phyloP scores from a whole-genome alignment of 1,140 invertebrate species.

The Physella acuta region DNA sequence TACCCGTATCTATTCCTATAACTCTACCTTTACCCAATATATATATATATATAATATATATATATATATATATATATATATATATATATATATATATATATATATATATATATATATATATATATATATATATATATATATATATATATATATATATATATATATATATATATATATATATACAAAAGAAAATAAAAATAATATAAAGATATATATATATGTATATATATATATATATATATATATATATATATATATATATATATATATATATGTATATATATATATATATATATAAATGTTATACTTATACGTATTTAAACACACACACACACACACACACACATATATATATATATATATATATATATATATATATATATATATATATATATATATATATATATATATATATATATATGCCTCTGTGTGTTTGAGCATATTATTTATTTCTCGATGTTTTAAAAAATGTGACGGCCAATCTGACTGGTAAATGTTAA shows the following conservation, averaged over 20 bases:
- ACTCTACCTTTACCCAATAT: too few species aligned
- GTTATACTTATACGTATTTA: too few species aligned
- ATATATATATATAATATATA: constrained; percentile 3
- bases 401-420: too few species aligned
- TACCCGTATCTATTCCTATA: too few species aligned
- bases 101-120: constrained; percentile 9
- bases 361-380: constrained; percentile 5
- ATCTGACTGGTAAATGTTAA: too few species aligned
- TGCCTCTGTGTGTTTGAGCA: too few species aligned
- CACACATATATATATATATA: constrained; percentile 9
- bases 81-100: constrained; percentile 6
- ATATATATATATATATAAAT: constrained; percentile 7
- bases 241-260: constrained; percentile 10
- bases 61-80: neutral
- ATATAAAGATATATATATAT: neutral
- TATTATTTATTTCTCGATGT: too few species aligned
- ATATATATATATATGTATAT: neutral
- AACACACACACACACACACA: too few species aligned
- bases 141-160: neutral
- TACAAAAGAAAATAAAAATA: neutral
- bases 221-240: neutral
- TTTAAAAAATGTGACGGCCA: too few species aligned
- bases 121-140: constrained; percentile 1
- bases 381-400: too few species aligned
- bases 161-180: neutral